Base-by-base conservation (phyloP, 1,140 invertebrate species). In the Ephestia elutella region DNA sequence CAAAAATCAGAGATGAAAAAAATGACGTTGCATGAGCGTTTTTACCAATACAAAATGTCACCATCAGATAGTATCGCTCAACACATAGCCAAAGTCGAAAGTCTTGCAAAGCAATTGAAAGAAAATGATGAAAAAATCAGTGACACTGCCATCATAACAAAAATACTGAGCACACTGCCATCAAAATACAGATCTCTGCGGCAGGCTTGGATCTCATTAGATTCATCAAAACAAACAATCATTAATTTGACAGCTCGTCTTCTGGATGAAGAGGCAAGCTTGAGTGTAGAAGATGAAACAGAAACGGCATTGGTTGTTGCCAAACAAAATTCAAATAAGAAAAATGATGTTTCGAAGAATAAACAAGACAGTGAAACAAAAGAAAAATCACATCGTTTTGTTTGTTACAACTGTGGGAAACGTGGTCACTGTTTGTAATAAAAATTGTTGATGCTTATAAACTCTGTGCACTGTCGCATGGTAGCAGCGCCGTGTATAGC, bases 121-220 rank as follows among this genome's bases (percentile, higher is more conserved):
- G n/a, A n/a, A n/a, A n/a, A n/a, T 44, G 74, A 71, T 8, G 81
- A 84, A 58, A 61, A 10, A 11, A 50, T 86, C 0, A 85, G 77
- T 66, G 73, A 82, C 18, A 75, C 63, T 13, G 81, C 74, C 5
- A 48, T 86, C 0, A 82, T 82, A 44, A 80, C 80, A 54, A 82
- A 87, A 62, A 76, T 80, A 50, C 38, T 78, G 13, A 61, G 68
- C 49, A 77, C 71, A n/a, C 51, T 82, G 49, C 77, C 74, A 13
- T 7, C 35, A 0, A 82, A 80, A 49, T 82, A 68, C 44, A 2
- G 71, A 63, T 75, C 73, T 57, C 50, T 85, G 50, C 70, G 77
- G 44, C 76, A 84, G 70, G 82, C 80, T 1, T 83, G 80, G 78
- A 58, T 82, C 53, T 86, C 76, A 44, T 19, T 86, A 18, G 75